Conservation (phyloP, 2,113 vertebrate species). For the Equus przewalskii region DNA sequence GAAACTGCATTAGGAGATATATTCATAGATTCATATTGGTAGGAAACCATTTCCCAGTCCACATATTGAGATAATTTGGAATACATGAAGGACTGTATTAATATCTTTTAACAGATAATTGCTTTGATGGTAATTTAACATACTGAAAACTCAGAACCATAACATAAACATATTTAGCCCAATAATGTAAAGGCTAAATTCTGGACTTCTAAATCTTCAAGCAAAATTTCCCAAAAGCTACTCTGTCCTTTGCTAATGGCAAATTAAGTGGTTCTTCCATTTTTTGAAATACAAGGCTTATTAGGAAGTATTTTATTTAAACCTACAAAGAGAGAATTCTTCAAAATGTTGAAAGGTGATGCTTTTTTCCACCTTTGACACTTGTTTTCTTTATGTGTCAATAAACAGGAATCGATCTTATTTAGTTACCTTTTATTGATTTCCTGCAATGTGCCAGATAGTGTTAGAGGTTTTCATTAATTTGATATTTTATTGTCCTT, state of each 20-base stretch:
- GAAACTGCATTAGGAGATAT: neutral
- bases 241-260: neutral
- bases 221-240: conserved; percentile 19
- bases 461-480: neutral
- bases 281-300: neutral
- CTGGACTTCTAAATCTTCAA: conserved; percentile 11
- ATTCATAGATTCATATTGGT: conserved; percentile 2
- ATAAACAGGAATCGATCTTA: neutral
- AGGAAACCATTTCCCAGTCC: neutral
- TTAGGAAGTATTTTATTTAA: conserved; percentile 18
- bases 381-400: conserved; percentile 52
- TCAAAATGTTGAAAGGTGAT: neutral
- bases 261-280: conserved; percentile 20
- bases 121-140: conserved; percentile 39
- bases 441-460: neutral
- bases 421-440: neutral
- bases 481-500: neutral
- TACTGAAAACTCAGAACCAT: neutral
- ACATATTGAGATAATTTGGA: neutral
- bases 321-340: neutral
- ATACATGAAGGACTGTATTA: neutral
- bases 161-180: neutral
- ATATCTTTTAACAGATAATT: conserved; percentile 42
- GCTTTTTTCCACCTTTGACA: neutral
- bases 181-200: neutral